phyloP scores from a whole-genome alignment of 2,113 vertebrate species.

The Onychorhynchus coronatus region DNA sequence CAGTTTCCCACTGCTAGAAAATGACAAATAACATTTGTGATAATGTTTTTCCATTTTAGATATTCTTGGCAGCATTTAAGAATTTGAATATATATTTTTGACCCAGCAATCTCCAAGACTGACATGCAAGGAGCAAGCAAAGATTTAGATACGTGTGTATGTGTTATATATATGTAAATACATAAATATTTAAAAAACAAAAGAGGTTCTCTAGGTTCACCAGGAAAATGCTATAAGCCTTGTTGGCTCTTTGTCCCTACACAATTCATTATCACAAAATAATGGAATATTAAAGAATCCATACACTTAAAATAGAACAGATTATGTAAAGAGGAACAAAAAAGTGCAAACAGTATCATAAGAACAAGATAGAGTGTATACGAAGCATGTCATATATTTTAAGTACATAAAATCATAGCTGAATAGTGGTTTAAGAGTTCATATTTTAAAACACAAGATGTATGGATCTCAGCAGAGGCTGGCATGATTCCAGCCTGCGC shows the following conservation, averaged over 20 bases:
- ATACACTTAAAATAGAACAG: background rate
- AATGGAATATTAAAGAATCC: background rate
- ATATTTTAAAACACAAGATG: rapidly evolving
- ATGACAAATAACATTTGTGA: background rate
- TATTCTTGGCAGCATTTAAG: background rate
- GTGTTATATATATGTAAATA: no score
- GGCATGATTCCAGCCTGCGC: background rate
- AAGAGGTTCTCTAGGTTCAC: background rate
- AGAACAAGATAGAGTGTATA: background rate
- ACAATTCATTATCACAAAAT: background rate
- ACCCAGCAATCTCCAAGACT: background rate
- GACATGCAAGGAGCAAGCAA: background rate
- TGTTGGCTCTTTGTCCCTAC: background rate
- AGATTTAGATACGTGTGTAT: background rate
- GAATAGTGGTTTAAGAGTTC: background rate
- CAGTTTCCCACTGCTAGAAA: background rate
- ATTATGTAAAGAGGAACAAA: background rate
- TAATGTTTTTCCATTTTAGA: background rate
- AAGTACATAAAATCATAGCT: background rate
- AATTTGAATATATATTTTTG: background rate
- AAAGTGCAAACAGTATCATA: background rate
- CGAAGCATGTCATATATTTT: background rate
- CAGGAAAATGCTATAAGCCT: background rate
- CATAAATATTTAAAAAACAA: background rate
- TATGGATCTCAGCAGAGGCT: background rate